Conservation (phyloP, 2,797 vertebrate species). For the Epinephelus malabaricus region DNA sequence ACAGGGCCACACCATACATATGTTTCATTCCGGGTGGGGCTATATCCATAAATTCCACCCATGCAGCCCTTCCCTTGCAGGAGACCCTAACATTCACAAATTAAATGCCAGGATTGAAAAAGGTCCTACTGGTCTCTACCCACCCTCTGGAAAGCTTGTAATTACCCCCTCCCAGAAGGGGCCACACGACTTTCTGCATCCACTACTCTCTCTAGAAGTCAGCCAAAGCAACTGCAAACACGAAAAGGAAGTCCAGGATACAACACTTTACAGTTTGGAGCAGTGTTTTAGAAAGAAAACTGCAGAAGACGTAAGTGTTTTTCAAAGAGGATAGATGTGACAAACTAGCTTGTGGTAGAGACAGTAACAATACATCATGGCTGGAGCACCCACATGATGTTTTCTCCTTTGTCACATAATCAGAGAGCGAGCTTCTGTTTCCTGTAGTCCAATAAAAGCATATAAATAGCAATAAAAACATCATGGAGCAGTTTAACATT, state of each 20-base stretch:
- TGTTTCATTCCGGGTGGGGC: constrained; percentile 75
- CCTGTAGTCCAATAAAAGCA: neutral
- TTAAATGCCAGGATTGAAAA: constrained; percentile 76
- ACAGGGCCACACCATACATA: constrained; percentile 52
- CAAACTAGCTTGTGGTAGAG: constrained; percentile 7
- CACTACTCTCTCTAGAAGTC: constrained; percentile 39
- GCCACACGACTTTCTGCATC: constrained; percentile 53
- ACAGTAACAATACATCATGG: constrained; percentile 12
- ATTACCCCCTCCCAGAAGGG: constrained; percentile 72
- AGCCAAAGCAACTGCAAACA: constrained; percentile 44
- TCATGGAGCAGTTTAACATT: neutral
- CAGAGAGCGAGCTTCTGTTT: constrained; percentile 3
- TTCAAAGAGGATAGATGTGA: neutral
- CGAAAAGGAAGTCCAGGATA: constrained; percentile 30
- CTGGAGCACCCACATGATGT: neutral
- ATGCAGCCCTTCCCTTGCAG: constrained; percentile 70
- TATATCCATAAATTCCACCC: constrained; percentile 75
- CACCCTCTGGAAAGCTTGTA: constrained; percentile 76
- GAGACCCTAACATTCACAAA: constrained; percentile 78
- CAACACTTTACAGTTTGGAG: constrained; percentile 11
- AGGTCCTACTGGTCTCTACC: constrained; percentile 70
- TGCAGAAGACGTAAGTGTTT: neutral
- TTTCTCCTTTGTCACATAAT: constrained; percentile 16
- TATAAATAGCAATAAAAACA: neutral
- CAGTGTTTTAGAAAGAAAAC: neutral